Conservation (phyloP, 2,797 vertebrate species). For the Clarias fuscus region DNA sequence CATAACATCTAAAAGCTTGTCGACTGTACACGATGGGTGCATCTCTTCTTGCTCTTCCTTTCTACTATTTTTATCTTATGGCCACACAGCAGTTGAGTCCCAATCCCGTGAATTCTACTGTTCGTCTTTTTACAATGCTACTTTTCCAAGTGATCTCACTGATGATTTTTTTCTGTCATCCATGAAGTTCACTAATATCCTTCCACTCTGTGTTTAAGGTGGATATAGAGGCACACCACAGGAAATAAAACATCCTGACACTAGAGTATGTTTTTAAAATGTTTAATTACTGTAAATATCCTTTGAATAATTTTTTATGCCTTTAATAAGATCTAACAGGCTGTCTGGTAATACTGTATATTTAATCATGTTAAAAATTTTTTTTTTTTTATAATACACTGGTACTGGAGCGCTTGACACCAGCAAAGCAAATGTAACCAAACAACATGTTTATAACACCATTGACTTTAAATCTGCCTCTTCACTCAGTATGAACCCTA, state of each 20-base stretch:
- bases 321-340: slow-evolving; percentile 30
- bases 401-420: not conserved
- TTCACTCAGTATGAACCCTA: slow-evolving; percentile 27
- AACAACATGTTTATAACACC: not conserved
- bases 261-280: slow-evolving; percentile 37
- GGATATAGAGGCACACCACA: not conserved
- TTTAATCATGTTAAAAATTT: slow-evolving; percentile 18
- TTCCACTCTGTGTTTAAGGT: not conserved
- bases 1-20: no score
- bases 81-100: no score
- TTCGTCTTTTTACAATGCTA: no score
- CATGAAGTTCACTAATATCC: no score
- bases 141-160: no score
- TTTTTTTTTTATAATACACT: slow-evolving; percentile 7
- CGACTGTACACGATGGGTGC: no score
- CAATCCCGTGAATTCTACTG: no score
- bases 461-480: not conserved
- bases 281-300: slow-evolving; percentile 39
- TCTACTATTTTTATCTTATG: no score
- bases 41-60: no score
- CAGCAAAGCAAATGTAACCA: slow-evolving; percentile 9
- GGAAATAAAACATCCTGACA: slow-evolving; percentile 4
- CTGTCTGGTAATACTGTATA: not conserved
- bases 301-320: slow-evolving; percentile 27
- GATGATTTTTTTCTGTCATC: no score